phyloP scores from a whole-genome alignment of 1,140 invertebrate genomes.

The Formica selysi region DNA sequence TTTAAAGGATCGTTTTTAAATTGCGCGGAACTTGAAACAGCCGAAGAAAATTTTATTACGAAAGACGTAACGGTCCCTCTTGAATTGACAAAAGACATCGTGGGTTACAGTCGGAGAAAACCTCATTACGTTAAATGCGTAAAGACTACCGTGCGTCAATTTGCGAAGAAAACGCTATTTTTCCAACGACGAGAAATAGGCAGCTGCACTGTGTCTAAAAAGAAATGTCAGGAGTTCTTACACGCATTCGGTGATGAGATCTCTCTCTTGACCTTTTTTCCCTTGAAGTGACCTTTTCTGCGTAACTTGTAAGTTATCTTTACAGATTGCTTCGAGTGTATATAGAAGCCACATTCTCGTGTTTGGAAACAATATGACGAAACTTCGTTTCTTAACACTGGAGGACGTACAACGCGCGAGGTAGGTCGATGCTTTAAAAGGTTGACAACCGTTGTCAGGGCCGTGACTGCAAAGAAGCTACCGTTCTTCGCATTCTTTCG shows the following conservation, averaged over 20 bases:
- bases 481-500: background rate
- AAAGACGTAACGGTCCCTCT: background rate
- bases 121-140: background rate
- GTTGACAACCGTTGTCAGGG: constrained; percentile 47
- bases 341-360: background rate
- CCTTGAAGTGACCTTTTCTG: constrained; percentile 18
- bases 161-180: constrained; percentile 14
- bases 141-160: background rate
- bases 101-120: background rate
- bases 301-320: constrained; percentile 13
- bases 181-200: background rate
- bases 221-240: background rate
- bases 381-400: constrained; percentile 35
- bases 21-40: background rate
- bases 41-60: background rate
- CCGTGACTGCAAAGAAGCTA: background rate
- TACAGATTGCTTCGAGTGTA: constrained; percentile 6
- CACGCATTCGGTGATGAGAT: constrained; percentile 3
- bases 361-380: background rate
- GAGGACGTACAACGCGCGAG: constrained; percentile 10
- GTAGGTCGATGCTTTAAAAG: constrained; percentile 42
- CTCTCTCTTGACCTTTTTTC: constrained; percentile 26
- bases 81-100: background rate
- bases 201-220: background rate
- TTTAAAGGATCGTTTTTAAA: background rate